Conservation (phyloP, 1,140 invertebrate genomes). For the Macrobrachium rosenbergii region DNA sequence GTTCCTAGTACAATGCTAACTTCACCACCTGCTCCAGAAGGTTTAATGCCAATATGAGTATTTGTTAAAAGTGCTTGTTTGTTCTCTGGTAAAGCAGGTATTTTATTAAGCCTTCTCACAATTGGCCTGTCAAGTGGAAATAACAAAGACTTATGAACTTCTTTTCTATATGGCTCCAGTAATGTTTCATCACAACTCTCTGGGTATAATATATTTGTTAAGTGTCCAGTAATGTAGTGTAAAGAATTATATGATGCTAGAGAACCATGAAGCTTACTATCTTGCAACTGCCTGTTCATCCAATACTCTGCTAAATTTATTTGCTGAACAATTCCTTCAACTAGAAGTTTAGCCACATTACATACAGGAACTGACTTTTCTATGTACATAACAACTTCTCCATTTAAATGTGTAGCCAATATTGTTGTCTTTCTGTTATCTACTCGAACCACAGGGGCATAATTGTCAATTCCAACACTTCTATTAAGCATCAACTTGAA, state of each 20-base stretch:
- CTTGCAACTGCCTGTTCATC: conserved; percentile 28
- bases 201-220: conserved; percentile 41
- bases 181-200: conserved; percentile 26
- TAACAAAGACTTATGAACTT: conserved; percentile 78
- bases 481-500: conserved; percentile 46
- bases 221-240: conserved; percentile 37
- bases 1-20: conserved; percentile 83
- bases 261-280: conserved; percentile 31
- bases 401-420: conserved; percentile 18
- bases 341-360: conserved; percentile 25
- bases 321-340: conserved; percentile 81
- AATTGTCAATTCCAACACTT: neutral
- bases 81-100: conserved; percentile 69
- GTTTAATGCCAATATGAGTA: conserved; percentile 78
- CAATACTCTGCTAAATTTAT: conserved; percentile 83
- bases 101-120: conserved; percentile 79
- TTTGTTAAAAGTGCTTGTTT: conserved; percentile 77
- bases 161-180: conserved; percentile 29
- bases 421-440: conserved; percentile 41
- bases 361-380: conserved; percentile 21
- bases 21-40: conserved; percentile 70
- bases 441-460: conserved; percentile 43
- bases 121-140: conserved; percentile 78
- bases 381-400: conserved; percentile 51
- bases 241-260: conserved; percentile 37